phyloP scores from a whole-genome alignment of 2,888 invertebrate species.

The Ichneumoninae sp. region DNA sequence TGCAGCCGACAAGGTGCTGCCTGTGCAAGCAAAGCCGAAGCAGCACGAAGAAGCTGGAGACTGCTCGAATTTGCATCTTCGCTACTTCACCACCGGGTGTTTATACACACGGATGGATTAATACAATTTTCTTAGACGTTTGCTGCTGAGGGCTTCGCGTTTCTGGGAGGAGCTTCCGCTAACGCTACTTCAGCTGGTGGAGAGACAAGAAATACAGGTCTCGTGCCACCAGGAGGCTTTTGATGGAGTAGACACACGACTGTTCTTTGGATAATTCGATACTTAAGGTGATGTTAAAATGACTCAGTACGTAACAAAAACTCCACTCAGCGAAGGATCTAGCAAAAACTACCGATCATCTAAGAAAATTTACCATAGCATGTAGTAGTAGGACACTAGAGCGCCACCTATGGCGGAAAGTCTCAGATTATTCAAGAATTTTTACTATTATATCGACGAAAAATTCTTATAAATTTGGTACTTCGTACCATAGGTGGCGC shows the following conservation, averaged over 20 bases:
- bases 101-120: conserved; percentile 40
- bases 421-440: no score
- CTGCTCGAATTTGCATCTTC: conserved; percentile 76
- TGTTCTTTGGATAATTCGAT: conserved; percentile 1
- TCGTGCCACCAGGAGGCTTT: neutral
- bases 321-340: no score
- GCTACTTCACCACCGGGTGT: conserved; percentile 70
- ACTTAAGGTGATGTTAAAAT: neutral
- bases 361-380: no score
- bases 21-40: neutral
- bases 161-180: neutral
- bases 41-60: conserved; percentile 4
- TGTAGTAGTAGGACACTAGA: no score
- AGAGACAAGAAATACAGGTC: conserved; percentile 10
- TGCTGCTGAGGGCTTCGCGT: neutral
- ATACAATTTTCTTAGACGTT: conserved; percentile 33
- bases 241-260: conserved; percentile 8
- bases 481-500: no score
- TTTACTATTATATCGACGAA: no score
- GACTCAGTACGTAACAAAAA: no score
- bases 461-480: no score
- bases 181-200: neutral
- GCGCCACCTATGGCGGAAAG: no score
- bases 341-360: no score
- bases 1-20: neutral